Conservation (phyloP, 2,888 invertebrate species). For the Drosophila recens region DNA sequence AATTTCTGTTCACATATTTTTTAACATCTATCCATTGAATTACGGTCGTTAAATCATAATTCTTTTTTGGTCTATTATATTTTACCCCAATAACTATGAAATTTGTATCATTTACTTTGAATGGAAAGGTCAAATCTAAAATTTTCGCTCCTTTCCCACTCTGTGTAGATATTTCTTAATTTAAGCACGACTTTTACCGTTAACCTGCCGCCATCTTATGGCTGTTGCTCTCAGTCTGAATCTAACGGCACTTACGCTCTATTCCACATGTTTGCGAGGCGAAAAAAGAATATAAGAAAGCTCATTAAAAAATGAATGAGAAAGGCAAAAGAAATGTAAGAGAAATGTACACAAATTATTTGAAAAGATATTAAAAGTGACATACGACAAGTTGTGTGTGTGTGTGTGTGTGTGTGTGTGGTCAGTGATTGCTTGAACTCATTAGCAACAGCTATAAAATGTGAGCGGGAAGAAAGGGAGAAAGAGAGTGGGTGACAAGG, state of each 20-base stretch:
- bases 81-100: too few species aligned
- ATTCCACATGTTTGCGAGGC: conserved; percentile 1
- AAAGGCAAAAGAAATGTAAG: conserved; percentile 9
- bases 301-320: conserved; percentile 41
- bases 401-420: conserved; percentile 15
- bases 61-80: too few species aligned
- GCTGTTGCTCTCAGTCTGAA: background rate
- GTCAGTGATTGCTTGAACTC: conserved; percentile 60
- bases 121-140: too few species aligned
- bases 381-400: conserved; percentile 7
- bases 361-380: conserved; percentile 76
- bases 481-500: background rate
- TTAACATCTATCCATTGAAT: too few species aligned
- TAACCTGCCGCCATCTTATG: conserved; percentile 54
- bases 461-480: conserved; percentile 18
- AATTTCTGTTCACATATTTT: too few species aligned
- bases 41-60: too few species aligned
- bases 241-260: conserved; percentile 47
- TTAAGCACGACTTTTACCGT: background rate
- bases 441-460: conserved; percentile 64
- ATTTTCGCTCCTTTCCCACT: too few species aligned
- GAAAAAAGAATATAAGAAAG: conserved; percentile 19
- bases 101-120: too few species aligned
- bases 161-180: background rate
- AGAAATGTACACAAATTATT: conserved; percentile 52